Conservation (phyloP, 2,888 invertebrate genomes). For the Tetrapedia diversipes region DNA sequence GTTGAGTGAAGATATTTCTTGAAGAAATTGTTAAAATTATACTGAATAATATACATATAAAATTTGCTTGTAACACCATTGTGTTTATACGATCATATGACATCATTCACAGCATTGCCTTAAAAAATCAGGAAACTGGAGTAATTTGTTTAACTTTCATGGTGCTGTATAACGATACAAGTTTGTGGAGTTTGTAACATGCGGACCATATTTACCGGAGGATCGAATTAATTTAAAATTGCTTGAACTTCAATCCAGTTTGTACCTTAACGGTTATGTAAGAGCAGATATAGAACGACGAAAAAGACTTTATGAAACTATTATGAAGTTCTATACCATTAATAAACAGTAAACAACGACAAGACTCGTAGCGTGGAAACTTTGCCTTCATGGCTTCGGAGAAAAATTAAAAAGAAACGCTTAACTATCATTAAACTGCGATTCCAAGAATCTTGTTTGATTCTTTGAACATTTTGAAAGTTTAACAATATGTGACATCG, state of each 20-base stretch:
- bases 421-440: slow-evolving; percentile 40
- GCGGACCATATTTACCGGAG: not conserved
- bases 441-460: slow-evolving; percentile 27
- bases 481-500: not conserved
- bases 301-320: slow-evolving; percentile 15
- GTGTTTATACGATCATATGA: no score
- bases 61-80: no score
- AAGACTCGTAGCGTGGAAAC: slow-evolving; percentile 1
- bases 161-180: not conserved
- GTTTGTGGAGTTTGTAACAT: not conserved
- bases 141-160: not conserved
- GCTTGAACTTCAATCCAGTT: not conserved
- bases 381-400: slow-evolving; percentile 1
- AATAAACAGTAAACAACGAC: slow-evolving; percentile 31
- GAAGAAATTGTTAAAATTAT: no score
- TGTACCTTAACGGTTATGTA: not conserved
- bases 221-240: slow-evolving; percentile 13
- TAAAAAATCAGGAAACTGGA: no score
- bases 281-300: not conserved
- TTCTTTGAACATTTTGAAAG: not conserved
- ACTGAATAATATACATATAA: no score
- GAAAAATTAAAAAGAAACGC: slow-evolving; percentile 37
- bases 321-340: slow-evolving; percentile 23
- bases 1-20: no score
- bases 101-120: no score